phyloP scores from a whole-genome alignment of 2,888 invertebrate species.

The Lycocerus yunnanus region DNA sequence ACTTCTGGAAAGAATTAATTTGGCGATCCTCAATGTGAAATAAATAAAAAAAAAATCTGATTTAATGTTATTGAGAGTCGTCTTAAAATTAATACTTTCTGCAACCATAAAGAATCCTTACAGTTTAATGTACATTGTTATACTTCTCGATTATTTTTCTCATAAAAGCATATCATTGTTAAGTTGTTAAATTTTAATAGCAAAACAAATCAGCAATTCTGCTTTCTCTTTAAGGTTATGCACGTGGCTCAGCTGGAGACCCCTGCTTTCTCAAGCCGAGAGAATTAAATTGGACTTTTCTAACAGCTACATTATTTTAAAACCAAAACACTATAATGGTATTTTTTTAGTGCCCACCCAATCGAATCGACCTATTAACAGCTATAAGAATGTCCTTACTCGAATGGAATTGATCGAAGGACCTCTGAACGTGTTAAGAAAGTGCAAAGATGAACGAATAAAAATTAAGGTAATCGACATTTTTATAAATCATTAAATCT shows the following conservation, averaged over 20 bases:
- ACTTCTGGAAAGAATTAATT: too few relatives aligned
- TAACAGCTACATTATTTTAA: background rate
- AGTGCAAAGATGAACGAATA: conserved; percentile 64
- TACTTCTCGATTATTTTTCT: too few relatives aligned
- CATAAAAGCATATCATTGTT: background rate
- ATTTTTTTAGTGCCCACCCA: conserved; percentile 45
- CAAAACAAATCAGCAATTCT: background rate
- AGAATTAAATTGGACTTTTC: background rate
- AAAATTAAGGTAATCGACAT: conserved; percentile 65
- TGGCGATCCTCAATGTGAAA: too few relatives aligned
- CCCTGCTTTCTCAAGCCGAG: background rate
- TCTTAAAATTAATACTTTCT: too few relatives aligned
- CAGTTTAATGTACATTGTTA: too few relatives aligned
- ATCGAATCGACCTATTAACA: conserved; percentile 35
- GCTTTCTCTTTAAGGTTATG: background rate
- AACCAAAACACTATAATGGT: background rate
- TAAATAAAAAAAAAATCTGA: too few relatives aligned
- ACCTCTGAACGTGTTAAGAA: conserved; percentile 66
- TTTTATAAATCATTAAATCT: background rate
- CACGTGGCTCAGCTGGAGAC: background rate
- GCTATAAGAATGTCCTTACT: conserved; percentile 46
- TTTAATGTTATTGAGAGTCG: too few relatives aligned
- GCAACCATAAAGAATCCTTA: too few relatives aligned
- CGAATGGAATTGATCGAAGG: conserved; percentile 62
- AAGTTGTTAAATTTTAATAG: background rate